Evolutionary conservation across 2,888 invertebrate genomes (phyloP), one percentile per base, ranked within the genome.

Genomic region (Drosophila pegasa): DNA sequence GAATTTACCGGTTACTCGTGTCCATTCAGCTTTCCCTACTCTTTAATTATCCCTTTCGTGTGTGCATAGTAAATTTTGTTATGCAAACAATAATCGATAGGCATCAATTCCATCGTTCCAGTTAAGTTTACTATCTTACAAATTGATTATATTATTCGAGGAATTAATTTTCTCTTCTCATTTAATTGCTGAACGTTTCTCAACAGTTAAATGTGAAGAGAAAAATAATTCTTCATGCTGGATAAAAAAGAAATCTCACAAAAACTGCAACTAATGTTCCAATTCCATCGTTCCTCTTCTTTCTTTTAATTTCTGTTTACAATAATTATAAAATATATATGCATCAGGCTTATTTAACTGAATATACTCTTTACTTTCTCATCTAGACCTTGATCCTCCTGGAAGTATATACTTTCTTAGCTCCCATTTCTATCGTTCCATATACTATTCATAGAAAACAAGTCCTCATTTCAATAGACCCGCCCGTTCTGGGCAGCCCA

Each of bases 151-250:
- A 0, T 2, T 3, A 12, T 1, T 12, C 4, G 12, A 3, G 0
- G 0, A 3, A 6, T 8, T 3, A 3, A 1, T 14, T 14, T 9
- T 5, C 4, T 1, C 4, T 9, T 9, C 4, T n/a, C n/a, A 9
- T 27, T 8, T 16, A 27, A 2, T 4, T 27, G 5, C 1, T 10
- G 1, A 18, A 4, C 8, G 7, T 29, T 27, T 1, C 2, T 29
- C 8, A n/a, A n/a, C n/a, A n/a, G n/a, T n/a, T n/a, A n/a, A n/a
- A n/a, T n/a, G n/a, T n/a, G n/a, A n/a, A n/a, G n/a, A n/a, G n/a
- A n/a, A n/a, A n/a, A n/a, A n/a, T n/a, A n/a, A n/a, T n/a, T n/a
- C n/a, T n/a, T n/a, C n/a, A n/a, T n/a, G n/a, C n/a, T n/a, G n/a
- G n/a, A n/a, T n/a, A n/a, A n/a, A n/a, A n/a, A n/a, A n/a, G n/a